phyloP scores from a whole-genome alignment of 2,888 invertebrate species.

The Dastarcus helophoroides region DNA sequence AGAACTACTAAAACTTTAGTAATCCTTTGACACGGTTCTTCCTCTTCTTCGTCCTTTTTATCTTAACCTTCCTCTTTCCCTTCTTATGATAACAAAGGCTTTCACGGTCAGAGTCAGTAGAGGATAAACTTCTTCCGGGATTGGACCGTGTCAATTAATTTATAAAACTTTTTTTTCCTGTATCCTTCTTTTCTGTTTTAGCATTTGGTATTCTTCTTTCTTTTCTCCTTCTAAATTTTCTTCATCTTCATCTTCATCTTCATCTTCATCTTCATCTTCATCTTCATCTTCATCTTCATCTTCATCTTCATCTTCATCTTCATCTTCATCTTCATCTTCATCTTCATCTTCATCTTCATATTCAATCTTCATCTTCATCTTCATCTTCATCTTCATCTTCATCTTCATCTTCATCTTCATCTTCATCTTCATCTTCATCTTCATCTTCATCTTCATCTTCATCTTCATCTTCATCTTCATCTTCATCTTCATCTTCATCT shows the following conservation, averaged over 20 bases:
- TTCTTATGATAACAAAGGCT: no score
- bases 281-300: not conserved
- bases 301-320: not conserved
- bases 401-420: not conserved
- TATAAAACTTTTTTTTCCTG: no score
- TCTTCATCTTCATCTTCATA: no score
- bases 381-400: not conserved
- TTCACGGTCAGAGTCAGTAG: no score
- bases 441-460: not conserved
- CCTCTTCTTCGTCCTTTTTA: no score
- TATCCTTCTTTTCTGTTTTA: not conserved
- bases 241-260: slow-evolving; percentile 1
- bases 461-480: not conserved
- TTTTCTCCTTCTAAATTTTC: not conserved
- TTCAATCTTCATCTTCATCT: not conserved
- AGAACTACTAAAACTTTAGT: no score
- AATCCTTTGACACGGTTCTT: no score
- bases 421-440: not conserved
- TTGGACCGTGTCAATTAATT: no score
- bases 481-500: not conserved
- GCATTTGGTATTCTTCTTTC: not conserved
- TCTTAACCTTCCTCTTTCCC: no score
- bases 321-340: not conserved
- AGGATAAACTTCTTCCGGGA: no score
- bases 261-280: not conserved